Conservation (phyloP, 2,888 invertebrate genomes). For the Belgica antarctica region DNA sequence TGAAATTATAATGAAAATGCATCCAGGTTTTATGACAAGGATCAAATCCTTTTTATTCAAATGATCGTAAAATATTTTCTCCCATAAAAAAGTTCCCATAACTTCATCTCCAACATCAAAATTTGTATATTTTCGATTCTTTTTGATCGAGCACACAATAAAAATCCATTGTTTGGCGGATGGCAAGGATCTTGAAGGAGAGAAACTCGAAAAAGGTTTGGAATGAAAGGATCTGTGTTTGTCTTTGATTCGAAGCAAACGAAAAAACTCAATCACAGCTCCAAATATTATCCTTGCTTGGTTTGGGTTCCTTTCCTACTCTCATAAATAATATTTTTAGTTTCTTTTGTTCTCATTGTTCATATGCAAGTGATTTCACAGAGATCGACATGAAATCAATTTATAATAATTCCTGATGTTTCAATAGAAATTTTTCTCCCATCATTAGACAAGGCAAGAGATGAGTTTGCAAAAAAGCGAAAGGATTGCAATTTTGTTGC, state of each 20-base stretch:
- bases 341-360: neutral
- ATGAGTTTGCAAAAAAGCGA: slow-evolving; percentile 19
- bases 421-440: slow-evolving; percentile 27
- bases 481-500: slow-evolving; percentile 38
- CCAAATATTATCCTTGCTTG: neutral
- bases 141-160: slow-evolving; percentile 19
- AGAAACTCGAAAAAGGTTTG: neutral
- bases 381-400: slow-evolving; percentile 34
- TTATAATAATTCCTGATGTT: slow-evolving; percentile 40
- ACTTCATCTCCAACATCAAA: neutral
- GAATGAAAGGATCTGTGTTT: neutral
- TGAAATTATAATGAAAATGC: neutral
- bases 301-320: slow-evolving; percentile 13
- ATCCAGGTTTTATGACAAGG: slow-evolving; percentile 27
- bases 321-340: neutral
- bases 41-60: slow-evolving; percentile 33
- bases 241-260: slow-evolving; percentile 5
- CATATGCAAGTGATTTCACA: slow-evolving; percentile 32
- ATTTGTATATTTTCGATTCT: slow-evolving; percentile 22
- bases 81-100: slow-evolving; percentile 18
- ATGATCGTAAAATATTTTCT: neutral
- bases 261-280: slow-evolving; percentile 17
- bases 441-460: slow-evolving; percentile 31
- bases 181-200: neutral
- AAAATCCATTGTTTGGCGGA: slow-evolving; percentile 14